Evolutionary conservation across 1,140 invertebrate species (phyloP).

Genomic region (Hesperophylax magnus): DNA sequence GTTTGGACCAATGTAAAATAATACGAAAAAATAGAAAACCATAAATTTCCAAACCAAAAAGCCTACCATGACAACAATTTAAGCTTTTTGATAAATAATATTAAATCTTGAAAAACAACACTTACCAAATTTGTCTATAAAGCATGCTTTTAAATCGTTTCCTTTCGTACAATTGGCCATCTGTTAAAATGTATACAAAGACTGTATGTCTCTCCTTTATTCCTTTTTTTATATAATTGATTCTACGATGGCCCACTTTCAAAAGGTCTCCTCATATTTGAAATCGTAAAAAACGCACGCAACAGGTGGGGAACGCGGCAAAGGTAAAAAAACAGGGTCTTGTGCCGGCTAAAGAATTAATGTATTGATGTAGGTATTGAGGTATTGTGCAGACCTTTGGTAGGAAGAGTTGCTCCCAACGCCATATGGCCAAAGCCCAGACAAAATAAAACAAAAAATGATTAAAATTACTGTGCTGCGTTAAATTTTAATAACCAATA

Average conservation of each 20-base stretch:
- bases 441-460: conserved; percentile 35
- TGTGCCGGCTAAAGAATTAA: conserved; percentile 26
- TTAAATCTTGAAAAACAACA: too few relatives aligned
- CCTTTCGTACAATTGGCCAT: background rate
- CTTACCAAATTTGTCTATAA: too few relatives aligned
- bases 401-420: conserved; percentile 2
- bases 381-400: conserved; percentile 6
- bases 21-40: too few relatives aligned
- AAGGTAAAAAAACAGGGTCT: conserved; percentile 43
- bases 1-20: too few relatives aligned
- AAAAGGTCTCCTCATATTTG: conserved; percentile 26
- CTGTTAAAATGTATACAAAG: conserved; percentile 2
- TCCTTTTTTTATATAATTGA: conserved; percentile 43
- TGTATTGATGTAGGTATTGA: background rate
- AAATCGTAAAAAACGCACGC: conserved; percentile 43
- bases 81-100: too few relatives aligned
- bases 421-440: conserved; percentile 32
- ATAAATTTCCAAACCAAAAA: too few relatives aligned
- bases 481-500: conserved; percentile 1
- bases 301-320: conserved; percentile 51
- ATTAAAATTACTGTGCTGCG: conserved; percentile 9
- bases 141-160: too few relatives aligned
- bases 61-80: too few relatives aligned
- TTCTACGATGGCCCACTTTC: conserved; percentile 34
- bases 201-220: background rate